Evolutionary conservation across 1,140 invertebrate species (phyloP).

Genomic region (Atopsyche davidsoni): DNA sequence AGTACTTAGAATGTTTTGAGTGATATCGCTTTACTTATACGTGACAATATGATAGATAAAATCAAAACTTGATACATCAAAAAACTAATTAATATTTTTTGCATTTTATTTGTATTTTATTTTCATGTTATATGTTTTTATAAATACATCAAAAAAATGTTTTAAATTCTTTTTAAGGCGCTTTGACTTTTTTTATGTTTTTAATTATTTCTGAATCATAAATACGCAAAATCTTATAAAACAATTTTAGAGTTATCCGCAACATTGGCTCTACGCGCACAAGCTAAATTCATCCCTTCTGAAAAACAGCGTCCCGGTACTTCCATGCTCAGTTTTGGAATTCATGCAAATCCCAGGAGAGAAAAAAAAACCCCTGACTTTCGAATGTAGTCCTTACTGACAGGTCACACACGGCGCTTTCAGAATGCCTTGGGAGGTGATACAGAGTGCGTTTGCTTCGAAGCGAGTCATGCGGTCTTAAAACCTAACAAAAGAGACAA

Average conservation of each 20-base stretch:
- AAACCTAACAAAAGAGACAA: constrained; percentile 31
- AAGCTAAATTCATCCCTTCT: constrained; percentile 9
- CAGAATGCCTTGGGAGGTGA: background rate
- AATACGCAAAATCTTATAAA: too few species aligned
- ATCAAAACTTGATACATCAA: too few species aligned
- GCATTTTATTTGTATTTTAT: too few species aligned
- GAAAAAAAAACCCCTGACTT: constrained; percentile 7
- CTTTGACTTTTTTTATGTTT: too few species aligned
- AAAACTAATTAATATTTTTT: too few species aligned
- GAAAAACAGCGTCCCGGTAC: constrained; percentile 12
- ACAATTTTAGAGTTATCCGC: background rate
- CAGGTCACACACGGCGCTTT: background rate
- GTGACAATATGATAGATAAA: too few species aligned
- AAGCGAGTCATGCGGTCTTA: constrained; percentile 25
- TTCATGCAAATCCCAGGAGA: constrained; percentile 7
- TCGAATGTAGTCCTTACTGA: background rate
- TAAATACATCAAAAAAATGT: too few species aligned
- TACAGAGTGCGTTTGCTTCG: constrained; percentile 9
- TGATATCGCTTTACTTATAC: too few species aligned
- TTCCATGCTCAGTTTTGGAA: constrained; percentile 17
- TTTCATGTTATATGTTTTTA: too few species aligned
- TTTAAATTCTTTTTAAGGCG: too few species aligned
- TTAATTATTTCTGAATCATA: too few species aligned
- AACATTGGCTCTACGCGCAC: background rate
- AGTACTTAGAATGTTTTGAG: too few species aligned